phyloP scores from a whole-genome alignment of 2,888 invertebrate species.

The Noctuana brunneofusca region DNA sequence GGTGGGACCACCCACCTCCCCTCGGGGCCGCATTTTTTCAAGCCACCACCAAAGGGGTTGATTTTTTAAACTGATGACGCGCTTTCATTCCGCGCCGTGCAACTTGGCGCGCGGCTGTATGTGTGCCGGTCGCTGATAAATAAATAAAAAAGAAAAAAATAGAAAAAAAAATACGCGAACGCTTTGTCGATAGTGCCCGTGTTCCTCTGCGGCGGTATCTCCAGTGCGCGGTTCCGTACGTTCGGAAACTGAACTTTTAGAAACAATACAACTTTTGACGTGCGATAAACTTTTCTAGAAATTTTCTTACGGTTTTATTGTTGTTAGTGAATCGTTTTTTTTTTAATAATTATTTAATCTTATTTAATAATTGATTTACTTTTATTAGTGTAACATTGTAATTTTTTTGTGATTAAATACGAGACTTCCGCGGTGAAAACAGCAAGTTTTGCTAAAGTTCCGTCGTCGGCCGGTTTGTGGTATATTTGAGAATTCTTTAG shows the following conservation, averaged over 20 bases:
- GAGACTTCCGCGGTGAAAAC: slow-evolving; percentile 26
- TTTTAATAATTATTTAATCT: not conserved
- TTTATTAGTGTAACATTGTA: slow-evolving; percentile 34
- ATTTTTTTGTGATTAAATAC: slow-evolving; percentile 24
- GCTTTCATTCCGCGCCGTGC: slow-evolving; percentile 83
- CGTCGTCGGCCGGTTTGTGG: slow-evolving; percentile 40
- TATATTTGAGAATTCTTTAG: slow-evolving; percentile 43
- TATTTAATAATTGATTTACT: slow-evolving; percentile 27
- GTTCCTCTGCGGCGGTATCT: slow-evolving; percentile 73
- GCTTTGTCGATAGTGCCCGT: slow-evolving; percentile 77
- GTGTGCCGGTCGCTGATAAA: slow-evolving; percentile 75
- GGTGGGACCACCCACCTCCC: slow-evolving; percentile 74
- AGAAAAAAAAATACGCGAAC: slow-evolving; percentile 59
- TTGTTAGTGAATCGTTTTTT: slow-evolving; percentile 10
- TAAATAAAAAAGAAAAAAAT: slow-evolving; percentile 65
- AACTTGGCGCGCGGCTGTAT: slow-evolving; percentile 81
- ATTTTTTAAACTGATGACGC: slow-evolving; percentile 85
- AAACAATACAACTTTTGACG: slow-evolving; percentile 48
- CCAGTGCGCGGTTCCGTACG: slow-evolving; percentile 55
- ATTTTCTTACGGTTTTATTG: slow-evolving; percentile 35
- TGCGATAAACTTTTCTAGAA: slow-evolving; percentile 33
- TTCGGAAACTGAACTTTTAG: slow-evolving; percentile 59
- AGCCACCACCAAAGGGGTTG: slow-evolving; percentile 81
- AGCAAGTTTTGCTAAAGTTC: slow-evolving; percentile 46
- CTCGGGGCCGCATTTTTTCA: slow-evolving; percentile 74